Evolutionary conservation across 2,888 invertebrate species (phyloP).

Genomic region (Pilophorus perplexus): DNA sequence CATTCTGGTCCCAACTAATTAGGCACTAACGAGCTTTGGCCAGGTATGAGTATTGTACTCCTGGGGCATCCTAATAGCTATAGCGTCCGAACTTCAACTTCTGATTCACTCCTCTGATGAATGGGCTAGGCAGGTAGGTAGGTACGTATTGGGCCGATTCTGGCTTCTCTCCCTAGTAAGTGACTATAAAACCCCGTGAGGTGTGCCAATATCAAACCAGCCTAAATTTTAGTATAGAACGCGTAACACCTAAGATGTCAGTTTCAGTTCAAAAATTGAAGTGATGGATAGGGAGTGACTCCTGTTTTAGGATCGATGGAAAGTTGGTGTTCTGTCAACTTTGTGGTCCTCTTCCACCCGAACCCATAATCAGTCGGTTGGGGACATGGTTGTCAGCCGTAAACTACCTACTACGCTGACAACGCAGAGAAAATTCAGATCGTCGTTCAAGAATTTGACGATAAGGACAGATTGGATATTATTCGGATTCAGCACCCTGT

Average conservation of each 20-base stretch:
- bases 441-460: not conserved
- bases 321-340: too few species aligned
- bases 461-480: not conserved
- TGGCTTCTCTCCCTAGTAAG: constrained; percentile 7
- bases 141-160: constrained; percentile 4
- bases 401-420: constrained; percentile 5
- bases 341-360: too few species aligned
- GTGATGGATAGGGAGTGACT: too few species aligned
- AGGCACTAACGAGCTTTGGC: constrained; percentile 5
- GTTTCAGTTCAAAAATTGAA: too few species aligned
- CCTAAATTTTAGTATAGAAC: not conserved
- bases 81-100: not conserved
- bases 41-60: not conserved
- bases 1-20: constrained; percentile 4
- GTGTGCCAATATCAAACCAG: not conserved
- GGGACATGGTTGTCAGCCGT: not conserved
- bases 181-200: constrained; percentile 4
- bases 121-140: not conserved
- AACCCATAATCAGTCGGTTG: too few species aligned
- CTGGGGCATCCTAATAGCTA: not conserved
- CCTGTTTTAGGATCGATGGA: too few species aligned
- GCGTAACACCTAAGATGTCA: too few species aligned
- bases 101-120: not conserved
- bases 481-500: too few species aligned
- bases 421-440: constrained; percentile 1